Evolutionary conservation across 2,797 vertebrate genomes (phyloP).

Genomic region (Squalus acanthias): DNA sequence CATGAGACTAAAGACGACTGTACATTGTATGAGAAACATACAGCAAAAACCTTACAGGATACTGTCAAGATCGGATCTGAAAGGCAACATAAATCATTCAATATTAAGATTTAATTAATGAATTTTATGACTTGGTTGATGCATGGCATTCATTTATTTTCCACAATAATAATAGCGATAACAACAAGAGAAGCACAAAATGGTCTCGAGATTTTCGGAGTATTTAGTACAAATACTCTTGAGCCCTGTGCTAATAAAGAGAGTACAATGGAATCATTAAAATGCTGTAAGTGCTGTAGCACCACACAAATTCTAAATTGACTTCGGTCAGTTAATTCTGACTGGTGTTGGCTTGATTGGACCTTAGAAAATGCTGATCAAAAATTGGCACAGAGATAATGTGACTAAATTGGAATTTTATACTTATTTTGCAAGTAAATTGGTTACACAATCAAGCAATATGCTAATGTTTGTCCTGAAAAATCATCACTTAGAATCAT

Average conservation of each 20-base stretch:
- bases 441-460: conserved; percentile 20
- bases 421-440: conserved; percentile 15
- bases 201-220: neutral
- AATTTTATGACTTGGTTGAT: conserved; percentile 25
- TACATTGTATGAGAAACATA: neutral
- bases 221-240: conserved; percentile 27
- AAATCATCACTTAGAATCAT: neutral
- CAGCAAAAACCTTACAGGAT: neutral
- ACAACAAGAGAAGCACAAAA: neutral
- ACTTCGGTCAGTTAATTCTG: conserved; percentile 35
- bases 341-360: conserved; percentile 12
- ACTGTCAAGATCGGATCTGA: conserved; percentile 22
- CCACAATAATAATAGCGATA: neutral
- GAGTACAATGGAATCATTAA: conserved; percentile 33
- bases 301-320: conserved; percentile 16
- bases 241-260: conserved; percentile 24
- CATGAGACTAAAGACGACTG: neutral
- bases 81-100: conserved; percentile 23
- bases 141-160: conserved; percentile 36
- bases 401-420: conserved; percentile 14
- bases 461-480: conserved; percentile 8
- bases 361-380: conserved; percentile 26
- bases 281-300: conserved; percentile 18
- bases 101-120: conserved; percentile 19
- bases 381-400: neutral